Evolutionary conservation across 2,888 invertebrate genomes (phyloP).

Genomic region (Flabesymbios commensalis): DNA sequence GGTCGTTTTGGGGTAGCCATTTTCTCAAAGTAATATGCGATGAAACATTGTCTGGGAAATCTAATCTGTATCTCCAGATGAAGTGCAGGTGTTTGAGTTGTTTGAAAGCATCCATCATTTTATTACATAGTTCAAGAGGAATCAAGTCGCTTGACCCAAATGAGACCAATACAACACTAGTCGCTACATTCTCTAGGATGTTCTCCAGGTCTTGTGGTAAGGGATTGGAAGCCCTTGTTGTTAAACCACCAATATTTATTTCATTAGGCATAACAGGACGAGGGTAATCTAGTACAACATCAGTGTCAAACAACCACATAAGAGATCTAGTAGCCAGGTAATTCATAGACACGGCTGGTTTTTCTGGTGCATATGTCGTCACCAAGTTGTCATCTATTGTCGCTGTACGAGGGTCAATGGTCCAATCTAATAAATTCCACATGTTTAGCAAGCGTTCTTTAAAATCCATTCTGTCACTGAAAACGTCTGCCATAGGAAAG

Average conservation of each 20-base stretch:
- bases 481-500: background rate
- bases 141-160: background rate
- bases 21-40: too few relatives aligned
- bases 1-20: constrained; percentile 43
- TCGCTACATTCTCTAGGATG: background rate
- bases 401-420: too few relatives aligned
- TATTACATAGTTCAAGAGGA: too few relatives aligned
- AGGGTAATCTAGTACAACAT: constrained; percentile 22
- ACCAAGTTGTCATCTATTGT: constrained; percentile 13
- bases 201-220: background rate
- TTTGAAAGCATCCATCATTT: background rate
- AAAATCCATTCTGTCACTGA: constrained; percentile 20
- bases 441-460: constrained; percentile 18
- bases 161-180: background rate
- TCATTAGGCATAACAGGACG: constrained; percentile 1
- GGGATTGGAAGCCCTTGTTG: background rate
- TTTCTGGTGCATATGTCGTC: constrained; percentile 17
- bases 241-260: background rate
- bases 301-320: constrained; percentile 23
- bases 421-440: constrained; percentile 18
- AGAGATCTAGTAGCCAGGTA: constrained; percentile 6
- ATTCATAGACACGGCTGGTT: constrained; percentile 1
- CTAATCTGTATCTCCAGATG: background rate
- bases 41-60: constrained; percentile 16
- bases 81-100: background rate